A percentile compares a stretch with the other conserved stretches of the same genome.
Evolutionary conservation across 2,113 vertebrate genomes (phyloP).

Genomic region (Lutjanus erythropterus): DNA sequence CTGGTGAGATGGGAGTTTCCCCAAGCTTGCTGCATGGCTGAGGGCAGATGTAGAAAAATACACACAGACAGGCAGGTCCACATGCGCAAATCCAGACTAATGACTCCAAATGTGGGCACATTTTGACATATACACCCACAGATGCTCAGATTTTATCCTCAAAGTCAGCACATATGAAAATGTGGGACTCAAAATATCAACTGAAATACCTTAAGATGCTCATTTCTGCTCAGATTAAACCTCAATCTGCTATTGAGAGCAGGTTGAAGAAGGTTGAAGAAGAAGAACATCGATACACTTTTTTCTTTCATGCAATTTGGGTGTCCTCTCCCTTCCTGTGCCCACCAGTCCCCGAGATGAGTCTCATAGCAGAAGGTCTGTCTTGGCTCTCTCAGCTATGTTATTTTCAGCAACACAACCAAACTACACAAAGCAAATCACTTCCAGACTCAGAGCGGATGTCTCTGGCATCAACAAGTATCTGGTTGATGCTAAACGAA

Average conservation of each 20-base stretch:
- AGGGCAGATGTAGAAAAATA: constrained; percentile 39
- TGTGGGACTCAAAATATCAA: background rate
- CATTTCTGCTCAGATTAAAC: background rate
- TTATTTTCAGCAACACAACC: constrained; percentile 34
- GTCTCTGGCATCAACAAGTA: constrained; percentile 23
- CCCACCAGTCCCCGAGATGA: constrained; percentile 29
- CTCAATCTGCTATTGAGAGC: background rate
- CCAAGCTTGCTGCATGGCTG: constrained; percentile 44
- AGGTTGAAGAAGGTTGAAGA: background rate
- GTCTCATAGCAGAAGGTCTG: constrained; percentile 39
- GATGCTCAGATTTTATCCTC: background rate
- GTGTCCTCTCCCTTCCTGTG: background rate
- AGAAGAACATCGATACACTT: background rate
- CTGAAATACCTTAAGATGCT: background rate
- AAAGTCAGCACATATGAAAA: background rate
- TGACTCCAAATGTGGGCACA: background rate
- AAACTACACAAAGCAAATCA: constrained; percentile 1
- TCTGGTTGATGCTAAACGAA: constrained; percentile 17
- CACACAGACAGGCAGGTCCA: constrained; percentile 39
- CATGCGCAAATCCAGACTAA: constrained; percentile 10
- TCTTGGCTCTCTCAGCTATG: constrained; percentile 26
- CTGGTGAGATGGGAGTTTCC: constrained; percentile 63
- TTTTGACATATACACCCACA: constrained; percentile 7
- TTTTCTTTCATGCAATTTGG: constrained; percentile 13
- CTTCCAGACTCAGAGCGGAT: constrained; percentile 30